Percentiles rank a stretch among this genome's conserved stretches.
phyloP scores from a whole-genome alignment of 2,888 invertebrate species.

The Leptinotarsa rubiginosa region DNA sequence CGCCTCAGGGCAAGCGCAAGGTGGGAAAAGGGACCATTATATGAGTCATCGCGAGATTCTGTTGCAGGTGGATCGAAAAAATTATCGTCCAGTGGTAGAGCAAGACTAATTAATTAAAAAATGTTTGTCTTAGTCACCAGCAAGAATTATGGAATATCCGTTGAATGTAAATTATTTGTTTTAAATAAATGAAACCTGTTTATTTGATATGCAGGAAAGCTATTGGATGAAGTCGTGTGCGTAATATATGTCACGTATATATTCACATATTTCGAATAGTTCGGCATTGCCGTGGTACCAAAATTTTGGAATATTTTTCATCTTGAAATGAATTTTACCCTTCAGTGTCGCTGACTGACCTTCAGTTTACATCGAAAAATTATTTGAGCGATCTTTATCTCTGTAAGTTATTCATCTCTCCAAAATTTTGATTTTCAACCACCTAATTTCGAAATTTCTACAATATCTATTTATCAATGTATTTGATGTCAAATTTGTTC shows the following conservation, averaged over 20 bases:
- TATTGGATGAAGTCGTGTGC: not conserved
- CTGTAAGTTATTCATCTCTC: no score
- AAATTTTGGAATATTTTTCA: no score
- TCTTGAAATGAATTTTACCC: no score
- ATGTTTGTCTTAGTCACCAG: slow-evolving; percentile 2
- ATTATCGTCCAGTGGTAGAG: slow-evolving; percentile 21
- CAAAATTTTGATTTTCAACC: no score
- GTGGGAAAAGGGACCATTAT: slow-evolving; percentile 28
- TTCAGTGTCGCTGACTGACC: no score
- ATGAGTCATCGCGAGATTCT: slow-evolving; percentile 38
- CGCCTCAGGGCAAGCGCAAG: slow-evolving; percentile 34
- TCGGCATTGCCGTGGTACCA: no score
- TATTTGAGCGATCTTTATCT: no score
- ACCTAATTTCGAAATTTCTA: no score
- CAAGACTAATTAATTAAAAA: not conserved
- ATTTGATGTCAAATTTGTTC: no score
- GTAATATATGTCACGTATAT: not conserved
- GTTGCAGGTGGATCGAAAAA: slow-evolving; percentile 33
- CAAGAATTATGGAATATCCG: not conserved
- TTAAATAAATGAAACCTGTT: not conserved
- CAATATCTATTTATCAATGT: no score
- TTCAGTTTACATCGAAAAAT: no score
- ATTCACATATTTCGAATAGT: no score
- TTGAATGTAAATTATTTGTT: slow-evolving; percentile 3
- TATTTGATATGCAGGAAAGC: not conserved